Evolutionary conservation across 1,140 invertebrate species (phyloP).

Genomic region (Dufourea novaeangliae): DNA sequence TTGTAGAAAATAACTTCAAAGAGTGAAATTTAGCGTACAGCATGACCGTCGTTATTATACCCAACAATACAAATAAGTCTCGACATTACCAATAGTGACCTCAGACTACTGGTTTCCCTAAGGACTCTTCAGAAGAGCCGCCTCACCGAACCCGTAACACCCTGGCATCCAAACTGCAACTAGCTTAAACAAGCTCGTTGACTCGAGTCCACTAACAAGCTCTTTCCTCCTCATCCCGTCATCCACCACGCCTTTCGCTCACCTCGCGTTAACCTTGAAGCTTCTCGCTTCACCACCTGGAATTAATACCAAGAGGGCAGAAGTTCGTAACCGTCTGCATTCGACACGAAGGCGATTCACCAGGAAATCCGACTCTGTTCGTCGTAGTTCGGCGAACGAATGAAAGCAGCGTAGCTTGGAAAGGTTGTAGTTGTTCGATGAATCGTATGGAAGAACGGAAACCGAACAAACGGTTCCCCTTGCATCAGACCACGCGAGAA

Average conservation of each 20-base stretch:
- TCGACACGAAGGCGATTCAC: not conserved
- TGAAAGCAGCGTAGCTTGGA: not conserved
- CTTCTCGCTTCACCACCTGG: not conserved
- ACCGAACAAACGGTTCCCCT: too few relatives aligned
- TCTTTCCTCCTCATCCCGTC: not conserved
- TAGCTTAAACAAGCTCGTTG: not conserved
- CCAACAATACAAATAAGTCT: too few relatives aligned
- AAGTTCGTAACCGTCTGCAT: not conserved
- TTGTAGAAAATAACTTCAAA: too few relatives aligned
- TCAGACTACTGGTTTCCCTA: too few relatives aligned
- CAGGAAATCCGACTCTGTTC: not conserved
- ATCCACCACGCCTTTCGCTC: not conserved
- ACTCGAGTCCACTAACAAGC: not conserved
- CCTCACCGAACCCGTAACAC: too few relatives aligned
- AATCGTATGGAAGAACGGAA: not conserved
- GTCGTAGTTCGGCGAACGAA: not conserved
- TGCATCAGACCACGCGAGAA: not conserved
- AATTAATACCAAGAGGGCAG: constrained; percentile 2
- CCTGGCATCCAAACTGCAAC: too few relatives aligned
- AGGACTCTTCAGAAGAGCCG: too few relatives aligned
- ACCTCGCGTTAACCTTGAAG: not conserved
- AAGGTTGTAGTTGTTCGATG: not conserved
- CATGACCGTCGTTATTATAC: too few relatives aligned
- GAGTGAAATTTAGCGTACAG: too few relatives aligned
- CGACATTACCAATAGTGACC: too few relatives aligned